Conservation (phyloP, 2,797 vertebrate genomes). For the Danio tinwini region DNA sequence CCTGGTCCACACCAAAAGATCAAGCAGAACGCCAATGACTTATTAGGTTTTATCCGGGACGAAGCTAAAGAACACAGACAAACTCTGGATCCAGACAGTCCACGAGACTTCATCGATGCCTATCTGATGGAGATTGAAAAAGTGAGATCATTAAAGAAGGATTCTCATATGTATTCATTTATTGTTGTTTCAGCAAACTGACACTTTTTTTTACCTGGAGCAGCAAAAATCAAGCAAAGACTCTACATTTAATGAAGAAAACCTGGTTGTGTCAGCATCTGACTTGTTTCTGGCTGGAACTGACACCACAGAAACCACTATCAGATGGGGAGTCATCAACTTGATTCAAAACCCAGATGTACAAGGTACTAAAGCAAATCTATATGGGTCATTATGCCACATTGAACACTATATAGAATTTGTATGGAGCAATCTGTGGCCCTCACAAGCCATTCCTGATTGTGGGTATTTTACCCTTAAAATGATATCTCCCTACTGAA, state of each 20-base stretch:
- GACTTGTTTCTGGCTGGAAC: slow-evolving; percentile 61
- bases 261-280: slow-evolving; percentile 41
- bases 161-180: neutral
- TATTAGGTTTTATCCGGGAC: slow-evolving; percentile 43
- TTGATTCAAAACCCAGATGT: slow-evolving; percentile 60
- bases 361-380: slow-evolving; percentile 50
- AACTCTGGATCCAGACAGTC: neutral
- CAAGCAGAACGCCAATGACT: slow-evolving; percentile 3
- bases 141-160: neutral
- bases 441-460: neutral
- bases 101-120: neutral
- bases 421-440: too few relatives aligned
- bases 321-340: slow-evolving; percentile 52
- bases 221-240: slow-evolving; percentile 42
- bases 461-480: too few relatives aligned
- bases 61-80: slow-evolving; percentile 47
- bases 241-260: slow-evolving; percentile 46
- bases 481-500: too few relatives aligned
- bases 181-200: neutral
- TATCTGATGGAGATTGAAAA: slow-evolving; percentile 59
- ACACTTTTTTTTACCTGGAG: neutral
- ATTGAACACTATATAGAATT: too few relatives aligned
- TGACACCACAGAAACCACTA: slow-evolving; percentile 53
- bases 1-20: slow-evolving; percentile 54
- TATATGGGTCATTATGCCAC: too few relatives aligned